Percentiles rank a stretch among this genome's conserved stretches.
Evolutionary conservation across 2,888 invertebrate species (phyloP).

Genomic region (Autographa gamma): DNA sequence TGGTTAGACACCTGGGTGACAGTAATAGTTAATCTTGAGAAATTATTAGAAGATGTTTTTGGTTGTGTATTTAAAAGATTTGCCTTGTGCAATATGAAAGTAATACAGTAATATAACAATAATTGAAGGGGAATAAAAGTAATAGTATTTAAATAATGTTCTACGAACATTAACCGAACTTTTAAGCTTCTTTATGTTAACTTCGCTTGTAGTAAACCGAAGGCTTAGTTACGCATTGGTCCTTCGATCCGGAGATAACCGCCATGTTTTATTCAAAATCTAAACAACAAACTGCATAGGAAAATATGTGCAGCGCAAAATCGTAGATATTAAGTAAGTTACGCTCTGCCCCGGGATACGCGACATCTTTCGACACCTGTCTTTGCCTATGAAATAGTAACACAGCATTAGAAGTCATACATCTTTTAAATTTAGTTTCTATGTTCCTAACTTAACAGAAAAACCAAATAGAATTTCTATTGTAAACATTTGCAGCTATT

Average conservation of each 20-base stretch:
- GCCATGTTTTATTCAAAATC: not conserved
- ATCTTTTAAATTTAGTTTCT: conserved; percentile 18
- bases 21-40: too few species aligned
- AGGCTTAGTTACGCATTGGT: not conserved
- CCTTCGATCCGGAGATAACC: not conserved
- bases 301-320: conserved; percentile 7
- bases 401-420: not conserved
- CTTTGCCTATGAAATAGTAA: conserved; percentile 41
- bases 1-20: too few species aligned
- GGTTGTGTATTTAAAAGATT: too few species aligned
- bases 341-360: conserved; percentile 16
- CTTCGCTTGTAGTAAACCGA: not conserved
- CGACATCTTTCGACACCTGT: conserved; percentile 40
- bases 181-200: too few species aligned
- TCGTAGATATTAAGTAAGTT: conserved; percentile 27
- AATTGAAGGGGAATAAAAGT: too few species aligned
- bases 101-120: too few species aligned
- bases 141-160: too few species aligned
- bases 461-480: not conserved
- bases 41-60: too few species aligned
- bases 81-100: too few species aligned
- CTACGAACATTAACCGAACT: too few species aligned
- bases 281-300: not conserved
- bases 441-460: conserved; percentile 12
- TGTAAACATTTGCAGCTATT: not conserved